phyloP scores from a whole-genome alignment of 2,888 invertebrate genomes.

The Polyploca ridens region DNA sequence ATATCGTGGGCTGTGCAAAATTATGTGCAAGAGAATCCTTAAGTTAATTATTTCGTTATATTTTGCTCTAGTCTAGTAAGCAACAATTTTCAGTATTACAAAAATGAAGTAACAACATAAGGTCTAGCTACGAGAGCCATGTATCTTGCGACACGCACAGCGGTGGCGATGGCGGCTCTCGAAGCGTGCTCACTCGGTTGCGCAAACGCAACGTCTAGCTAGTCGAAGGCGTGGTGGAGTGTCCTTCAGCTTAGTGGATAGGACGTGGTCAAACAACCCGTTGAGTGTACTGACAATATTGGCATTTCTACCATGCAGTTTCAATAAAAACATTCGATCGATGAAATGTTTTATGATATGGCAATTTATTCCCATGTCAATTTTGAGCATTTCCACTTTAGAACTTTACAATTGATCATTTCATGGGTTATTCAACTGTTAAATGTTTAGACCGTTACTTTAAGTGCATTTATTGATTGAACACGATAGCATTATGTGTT shows the following conservation, averaged over 20 bases:
- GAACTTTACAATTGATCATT: background rate
- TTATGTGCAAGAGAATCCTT: background rate
- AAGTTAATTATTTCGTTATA: background rate
- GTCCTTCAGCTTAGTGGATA: conserved; percentile 37
- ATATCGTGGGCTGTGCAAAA: background rate
- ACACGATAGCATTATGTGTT: too few relatives aligned
- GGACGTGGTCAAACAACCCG: conserved; percentile 34
- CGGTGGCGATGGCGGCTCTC: conserved; percentile 2
- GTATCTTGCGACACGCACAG: conserved; percentile 26
- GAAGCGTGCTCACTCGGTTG: conserved; percentile 24
- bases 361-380: background rate
- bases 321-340: background rate
- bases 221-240: conserved; percentile 37
- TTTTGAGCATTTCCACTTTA: background rate
- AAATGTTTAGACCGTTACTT: background rate
- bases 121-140: conserved; percentile 15
- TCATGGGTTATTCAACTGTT: background rate
- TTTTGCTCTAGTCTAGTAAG: background rate
- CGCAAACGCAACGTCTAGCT: conserved; percentile 40
- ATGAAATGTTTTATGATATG: background rate
- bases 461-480: background rate
- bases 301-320: conserved; percentile 17
- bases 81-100: background rate
- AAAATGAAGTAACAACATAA: conserved; percentile 4
- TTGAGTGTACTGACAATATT: conserved; percentile 42